Evolutionary conservation across 2,888 invertebrate species (phyloP), one percentile per base, ranked within the genome.

Genomic region (Homarus gammarus): DNA sequence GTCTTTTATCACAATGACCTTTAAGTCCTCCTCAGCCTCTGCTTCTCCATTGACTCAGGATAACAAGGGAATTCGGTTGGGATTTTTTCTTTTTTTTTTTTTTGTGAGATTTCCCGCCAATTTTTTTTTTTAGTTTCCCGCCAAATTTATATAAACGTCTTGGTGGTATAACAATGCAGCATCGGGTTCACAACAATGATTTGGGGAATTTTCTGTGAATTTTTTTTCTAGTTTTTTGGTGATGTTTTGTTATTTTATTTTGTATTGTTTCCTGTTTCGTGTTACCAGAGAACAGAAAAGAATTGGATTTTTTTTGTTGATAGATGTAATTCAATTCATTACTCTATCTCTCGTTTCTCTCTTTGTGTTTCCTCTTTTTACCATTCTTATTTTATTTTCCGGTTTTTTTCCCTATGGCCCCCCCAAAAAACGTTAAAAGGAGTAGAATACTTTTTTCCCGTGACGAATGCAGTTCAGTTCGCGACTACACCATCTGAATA

Each of bases 111-210:
- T n/a, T n/a, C n/a, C n/a, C n/a, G n/a, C n/a, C n/a, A n/a, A n/a
- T n/a, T n/a, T n/a, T n/a, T n/a, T n/a, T 44, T 40, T 44, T 44
- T 44, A n/a, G n/a, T n/a, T 49, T 22, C n/a, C 40, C 38, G 73
- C 73, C 73, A 40, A 44, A 73, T 64, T 64, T n/a, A 73, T 68
- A 68, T 73, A 73, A 73, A 73, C 73, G 73, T 73, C 73, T 73
- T 73, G 73, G 72, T 56, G 38, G 73, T 2, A 73, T 40, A 73
- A 73, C 73, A 73, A 73, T 73, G 73, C 22, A 73, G 73, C 73
- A 73, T 73, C 73, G 73, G 40, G 27, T 73, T 73, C 73, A 44
- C 5, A 1, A 8, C 44, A 73, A 38, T 40, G 73, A 27, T 64
- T 64, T 64, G n/a, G n/a, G n/a, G n/a, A n/a, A n/a, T n/a, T n/a